These are phyloP conservation scores for Synanthedon andrenaeformis DNA, from an alignment of 2,888 invertebrate genomes.

Conservation along the genomic window DNA sequence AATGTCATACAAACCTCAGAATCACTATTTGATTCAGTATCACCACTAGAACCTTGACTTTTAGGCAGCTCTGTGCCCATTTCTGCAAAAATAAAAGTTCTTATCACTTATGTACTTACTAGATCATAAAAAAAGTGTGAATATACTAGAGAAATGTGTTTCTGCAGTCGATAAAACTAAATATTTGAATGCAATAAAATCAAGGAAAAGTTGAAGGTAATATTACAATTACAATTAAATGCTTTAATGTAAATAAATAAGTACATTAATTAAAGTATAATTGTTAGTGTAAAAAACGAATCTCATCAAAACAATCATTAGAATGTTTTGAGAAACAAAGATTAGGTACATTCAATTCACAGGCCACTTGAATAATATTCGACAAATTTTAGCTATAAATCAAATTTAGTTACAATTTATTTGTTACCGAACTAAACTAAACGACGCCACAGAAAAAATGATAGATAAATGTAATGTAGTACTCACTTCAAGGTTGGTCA, in stretches of 20 bases:
- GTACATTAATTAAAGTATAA: too few relatives aligned
- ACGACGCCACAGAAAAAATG: neutral
- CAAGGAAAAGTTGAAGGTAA: too few relatives aligned
- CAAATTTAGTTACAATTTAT: too few relatives aligned
- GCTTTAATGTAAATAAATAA: too few relatives aligned
- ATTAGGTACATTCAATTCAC: too few relatives aligned
- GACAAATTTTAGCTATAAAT: too few relatives aligned
- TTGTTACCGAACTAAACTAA: too few relatives aligned
- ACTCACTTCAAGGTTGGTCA: conserved; percentile 69
- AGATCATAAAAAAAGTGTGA: neutral
- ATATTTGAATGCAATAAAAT: neutral
- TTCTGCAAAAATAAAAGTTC: conserved; percentile 37
- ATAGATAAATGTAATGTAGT: conserved; percentile 9
- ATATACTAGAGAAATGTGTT: neutral
- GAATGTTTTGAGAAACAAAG: too few relatives aligned
- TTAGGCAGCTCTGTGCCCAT: conserved; percentile 69
- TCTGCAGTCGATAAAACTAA: neutral
- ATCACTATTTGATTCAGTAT: conserved; percentile 72
- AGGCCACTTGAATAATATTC: too few relatives aligned
- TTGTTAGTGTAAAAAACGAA: too few relatives aligned
- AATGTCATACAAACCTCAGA: conserved; percentile 48
- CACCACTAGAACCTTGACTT: conserved; percentile 65
- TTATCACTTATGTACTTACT: neutral
- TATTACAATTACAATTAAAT: too few relatives aligned
- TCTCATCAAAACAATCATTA: too few relatives aligned